Evolutionary conservation across 2,797 vertebrate species (phyloP), one percentile per base, ranked within the genome.

Genomic region (Schizopygopsis malacanthus): DNA sequence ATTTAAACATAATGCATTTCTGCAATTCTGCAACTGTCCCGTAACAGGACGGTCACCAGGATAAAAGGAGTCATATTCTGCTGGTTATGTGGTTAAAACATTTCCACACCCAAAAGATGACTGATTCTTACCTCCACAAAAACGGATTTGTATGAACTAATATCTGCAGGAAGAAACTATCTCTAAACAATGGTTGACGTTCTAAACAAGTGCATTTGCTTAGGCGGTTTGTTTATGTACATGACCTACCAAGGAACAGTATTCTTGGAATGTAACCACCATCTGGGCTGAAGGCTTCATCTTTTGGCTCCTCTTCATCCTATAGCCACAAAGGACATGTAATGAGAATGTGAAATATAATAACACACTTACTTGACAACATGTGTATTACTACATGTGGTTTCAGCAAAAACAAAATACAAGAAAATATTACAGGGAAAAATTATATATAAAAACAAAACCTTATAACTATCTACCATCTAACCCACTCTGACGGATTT

Each of bases 221-320:
- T 84, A 20, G 39, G 4, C 0, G 1, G 69, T 76, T 83, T 67
- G 59, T 56, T 65, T 56, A 71, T 45, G 54, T 37, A 12, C 22
- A 45, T 56, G 37, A 78, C 91, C 86, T 95, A 99, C 98, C 98
- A 79, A 99, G 95, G 92, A 99, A 99, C 89, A 99, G 95, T 92
- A 99, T 99, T 91, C 98, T 96, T 87, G 98, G 98, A 94, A 99
- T 99, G 90, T 99, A 99, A 87, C 97, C 97, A 11, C 98, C 98
- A 85, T 99, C 98, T 3, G 98, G 98, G 87, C 95, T 98, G 91
- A 97, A 99, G 86, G 94, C 91, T 56, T 97, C 96, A 78, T 98
- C 98, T 91, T 97, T 98, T 3, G 98, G 98, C 85, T 99, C 98
- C 89, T 99, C 98, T 88, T 99, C 98, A 91, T 99, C 98, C 98